These are phyloP conservation scores for Lateolabrax maculatus DNA, from an alignment of 2,797 vertebrate species.

Conservation along the genomic window DNA sequence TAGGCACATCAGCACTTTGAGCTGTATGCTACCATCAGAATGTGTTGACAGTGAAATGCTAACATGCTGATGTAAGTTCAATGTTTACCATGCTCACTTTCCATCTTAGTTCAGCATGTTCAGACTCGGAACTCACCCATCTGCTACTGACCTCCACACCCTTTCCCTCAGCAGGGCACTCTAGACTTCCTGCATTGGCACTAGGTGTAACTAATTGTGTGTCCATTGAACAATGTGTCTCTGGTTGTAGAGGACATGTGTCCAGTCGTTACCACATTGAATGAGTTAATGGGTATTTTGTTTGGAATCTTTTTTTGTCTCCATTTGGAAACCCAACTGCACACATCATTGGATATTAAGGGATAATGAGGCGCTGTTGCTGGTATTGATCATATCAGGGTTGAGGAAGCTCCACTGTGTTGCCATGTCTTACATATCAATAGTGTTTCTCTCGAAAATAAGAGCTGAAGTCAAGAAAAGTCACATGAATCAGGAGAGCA, in stretches of 20 bases:
- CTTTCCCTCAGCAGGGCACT: background rate
- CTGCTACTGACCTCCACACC: too few relatives aligned
- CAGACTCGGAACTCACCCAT: too few relatives aligned
- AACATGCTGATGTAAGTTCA: background rate
- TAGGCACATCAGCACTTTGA: too few relatives aligned
- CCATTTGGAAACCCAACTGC: conserved; percentile 23
- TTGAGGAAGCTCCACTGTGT: conserved; percentile 35
- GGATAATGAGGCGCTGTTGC: conserved; percentile 45
- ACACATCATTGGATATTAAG: conserved; percentile 43
- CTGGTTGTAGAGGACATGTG: conserved; percentile 2
- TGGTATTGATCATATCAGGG: conserved; percentile 43
- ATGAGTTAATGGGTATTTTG: conserved; percentile 27
- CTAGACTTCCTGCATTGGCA: background rate
- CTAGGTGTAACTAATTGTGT: background rate
- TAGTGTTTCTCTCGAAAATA: conserved; percentile 18
- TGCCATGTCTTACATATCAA: conserved; percentile 26
- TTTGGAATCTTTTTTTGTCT: conserved; percentile 28
- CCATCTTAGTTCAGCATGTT: background rate
- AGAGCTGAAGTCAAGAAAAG: conserved; percentile 25
- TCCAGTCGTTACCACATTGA: background rate
- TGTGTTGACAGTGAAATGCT: background rate
- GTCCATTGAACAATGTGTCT: background rate
- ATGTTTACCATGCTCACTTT: background rate
- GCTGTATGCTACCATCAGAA: too few relatives aligned
- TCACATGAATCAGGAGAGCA: background rate